Base-by-base conservation (phyloP, 2,113 vertebrate genomes). In the Hyperoodon ampullatus region DNA sequence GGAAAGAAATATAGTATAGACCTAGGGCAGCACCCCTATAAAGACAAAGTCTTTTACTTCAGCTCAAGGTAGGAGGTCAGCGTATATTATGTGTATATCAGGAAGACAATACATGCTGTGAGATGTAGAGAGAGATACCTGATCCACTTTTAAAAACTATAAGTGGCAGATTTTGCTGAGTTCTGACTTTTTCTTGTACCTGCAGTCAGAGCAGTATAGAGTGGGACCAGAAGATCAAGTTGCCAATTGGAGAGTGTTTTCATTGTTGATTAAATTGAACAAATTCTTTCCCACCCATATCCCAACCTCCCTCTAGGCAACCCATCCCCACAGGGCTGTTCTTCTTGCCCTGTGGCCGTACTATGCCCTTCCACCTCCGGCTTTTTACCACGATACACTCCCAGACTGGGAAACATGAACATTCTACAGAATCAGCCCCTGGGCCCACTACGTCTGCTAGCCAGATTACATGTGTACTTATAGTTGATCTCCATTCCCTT, bases 161-260 rank as follows among this genome's bases (percentile, higher is more conserved):
- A 47, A 83, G 24, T 19, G 58, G 70, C 55, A 70, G 65, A 60
- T 39, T 82, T 75, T 78, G 66, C 5, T 35, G 88, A 72, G 21
- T 84, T 86, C 42, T 89, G 86, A 80, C 26, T 83, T 63, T 88
- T 94, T 84, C 66, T 47, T 63, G 14, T 19, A 42, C 74, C n/a
- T 96, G 72, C 11, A 90, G 71, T 90, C 66, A 77, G 1, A 94
- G 94, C 58, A 86, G n/a, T 53, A 66, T 11, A 88, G 55, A 65
- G 28, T 85, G 23, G 55, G 85, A n/a, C 12, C 35, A 88, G 77
- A 88, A 55, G 61, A 94, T 28, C 18, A 75, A 47, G 70, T 21
- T 55, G 88, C 80, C 68, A 81, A 15, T 14, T 30, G 47, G 28
- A 77, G 50, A 89, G 1, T 61, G 16, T 83, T 95, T 86, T 92